These are phyloP conservation scores for Scophthalmus maximus DNA, from an alignment of 2,113 vertebrate genomes.

Conservation along the genomic window DNA sequence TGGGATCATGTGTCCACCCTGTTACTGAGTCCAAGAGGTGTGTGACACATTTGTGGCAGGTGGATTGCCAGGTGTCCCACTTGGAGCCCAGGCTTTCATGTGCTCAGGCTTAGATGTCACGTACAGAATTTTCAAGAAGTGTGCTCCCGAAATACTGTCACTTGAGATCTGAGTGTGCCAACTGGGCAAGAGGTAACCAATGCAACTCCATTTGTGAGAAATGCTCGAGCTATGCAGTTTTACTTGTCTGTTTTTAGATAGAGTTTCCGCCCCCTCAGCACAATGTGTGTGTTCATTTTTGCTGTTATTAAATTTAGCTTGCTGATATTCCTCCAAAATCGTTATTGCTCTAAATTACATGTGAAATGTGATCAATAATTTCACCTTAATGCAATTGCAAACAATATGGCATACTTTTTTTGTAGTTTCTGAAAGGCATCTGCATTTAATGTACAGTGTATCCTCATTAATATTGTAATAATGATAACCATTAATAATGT, in stretches of 20 bases:
- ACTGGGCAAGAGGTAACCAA: background rate
- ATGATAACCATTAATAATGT: conserved; percentile 32
- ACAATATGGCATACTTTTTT: background rate
- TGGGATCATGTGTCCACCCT: conserved; percentile 48
- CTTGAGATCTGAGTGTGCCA: conserved; percentile 3
- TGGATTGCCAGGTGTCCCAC: conserved; percentile 63
- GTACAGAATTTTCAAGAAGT: conserved; percentile 13
- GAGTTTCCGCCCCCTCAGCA: background rate
- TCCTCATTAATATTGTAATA: conserved; percentile 25
- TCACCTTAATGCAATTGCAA: background rate
- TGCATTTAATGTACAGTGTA: conserved; percentile 16
- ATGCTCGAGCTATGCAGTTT: background rate
- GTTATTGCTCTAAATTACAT: background rate
- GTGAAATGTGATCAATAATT: background rate
- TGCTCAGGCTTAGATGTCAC: conserved; percentile 14
- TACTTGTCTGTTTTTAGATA: background rate
- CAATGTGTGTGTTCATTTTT: background rate
- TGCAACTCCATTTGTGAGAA: background rate
- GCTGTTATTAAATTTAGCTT: background rate
- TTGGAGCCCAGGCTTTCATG: conserved; percentile 41
- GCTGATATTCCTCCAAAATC: background rate
- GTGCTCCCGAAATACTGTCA: background rate
- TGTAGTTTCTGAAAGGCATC: conserved; percentile 7
- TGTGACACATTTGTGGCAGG: conserved; percentile 55
- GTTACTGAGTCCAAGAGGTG: conserved; percentile 46